These are phyloP conservation scores for Lepus townsendii DNA, from an alignment of 2,797 vertebrate species.

Conservation along the genomic window DNA sequence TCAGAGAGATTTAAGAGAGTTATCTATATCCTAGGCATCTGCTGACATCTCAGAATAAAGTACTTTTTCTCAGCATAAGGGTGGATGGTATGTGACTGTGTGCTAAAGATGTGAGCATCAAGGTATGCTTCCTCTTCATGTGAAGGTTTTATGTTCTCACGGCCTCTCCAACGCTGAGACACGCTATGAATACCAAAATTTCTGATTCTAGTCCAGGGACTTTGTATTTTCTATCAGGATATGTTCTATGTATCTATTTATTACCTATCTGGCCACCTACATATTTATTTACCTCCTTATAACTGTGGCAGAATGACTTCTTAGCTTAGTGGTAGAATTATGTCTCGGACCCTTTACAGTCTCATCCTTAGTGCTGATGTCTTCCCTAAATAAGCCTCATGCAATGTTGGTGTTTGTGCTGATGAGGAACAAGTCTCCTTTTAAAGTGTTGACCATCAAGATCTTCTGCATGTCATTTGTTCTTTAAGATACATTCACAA, in stretches of 20 bases:
- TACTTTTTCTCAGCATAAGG: not conserved
- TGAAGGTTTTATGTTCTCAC: not conserved
- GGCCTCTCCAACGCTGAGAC: not conserved
- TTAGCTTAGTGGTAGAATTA: not conserved
- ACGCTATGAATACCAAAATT: not conserved
- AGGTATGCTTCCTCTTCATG: not conserved
- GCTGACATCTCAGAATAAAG: not conserved
- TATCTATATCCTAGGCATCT: not conserved
- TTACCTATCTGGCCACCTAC: not conserved
- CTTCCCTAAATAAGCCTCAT: not conserved
- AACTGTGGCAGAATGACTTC: not conserved
- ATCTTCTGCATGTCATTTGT: not conserved
- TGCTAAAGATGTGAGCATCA: not conserved
- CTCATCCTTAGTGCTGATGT: constrained; percentile 8
- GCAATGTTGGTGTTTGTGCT: not conserved
- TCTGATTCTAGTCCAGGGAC: not conserved
- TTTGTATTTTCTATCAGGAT: not conserved
- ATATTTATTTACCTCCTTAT: not conserved
- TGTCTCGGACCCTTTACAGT: not conserved
- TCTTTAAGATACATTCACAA: not conserved
- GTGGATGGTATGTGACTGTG: not conserved
- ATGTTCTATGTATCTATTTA: no score
- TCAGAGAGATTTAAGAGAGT: not conserved
- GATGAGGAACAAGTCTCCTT: not conserved
- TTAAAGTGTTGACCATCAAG: not conserved